A percentile compares a stretch with the other conserved stretches of the same genome.
Conservation (phyloP, 2,113 vertebrate genomes). For the Camelus dromedarius region DNA sequence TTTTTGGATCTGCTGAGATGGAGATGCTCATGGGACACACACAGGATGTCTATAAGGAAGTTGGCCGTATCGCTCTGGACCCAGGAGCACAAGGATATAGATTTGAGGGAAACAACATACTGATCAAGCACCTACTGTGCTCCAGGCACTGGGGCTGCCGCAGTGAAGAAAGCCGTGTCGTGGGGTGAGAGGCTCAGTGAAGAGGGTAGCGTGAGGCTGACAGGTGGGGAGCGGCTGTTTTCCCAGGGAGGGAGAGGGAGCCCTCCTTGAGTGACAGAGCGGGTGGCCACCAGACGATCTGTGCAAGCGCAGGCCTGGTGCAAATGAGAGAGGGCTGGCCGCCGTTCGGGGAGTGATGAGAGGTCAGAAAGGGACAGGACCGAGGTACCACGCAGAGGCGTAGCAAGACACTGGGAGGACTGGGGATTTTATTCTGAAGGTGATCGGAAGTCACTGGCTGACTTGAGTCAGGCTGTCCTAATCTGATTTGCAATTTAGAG, state of each 20-base stretch:
- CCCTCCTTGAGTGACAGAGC: background rate
- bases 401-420: accelerated
- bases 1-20: background rate
- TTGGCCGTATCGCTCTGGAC: background rate
- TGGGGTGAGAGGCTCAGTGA: background rate
- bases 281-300: too few species aligned
- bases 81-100: background rate
- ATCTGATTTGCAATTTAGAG: background rate
- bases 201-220: too few species aligned
- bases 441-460: background rate
- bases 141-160: background rate
- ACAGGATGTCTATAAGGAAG: background rate
- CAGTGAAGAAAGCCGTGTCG: background rate
- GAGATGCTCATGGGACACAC: background rate
- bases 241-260: background rate
- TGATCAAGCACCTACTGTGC: background rate
- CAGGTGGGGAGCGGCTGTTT: background rate
- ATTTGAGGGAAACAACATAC: background rate
- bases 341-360: background rate
- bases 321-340: too few species aligned
- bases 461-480: background rate
- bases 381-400: accelerated
- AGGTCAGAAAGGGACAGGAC: background rate
- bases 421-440: background rate
- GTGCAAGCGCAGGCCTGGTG: accelerated